Evolutionary conservation across 2,797 vertebrate genomes (phyloP), one percentile per base, ranked within the genome.

Genomic region (Cirrhinus mrigala): DNA sequence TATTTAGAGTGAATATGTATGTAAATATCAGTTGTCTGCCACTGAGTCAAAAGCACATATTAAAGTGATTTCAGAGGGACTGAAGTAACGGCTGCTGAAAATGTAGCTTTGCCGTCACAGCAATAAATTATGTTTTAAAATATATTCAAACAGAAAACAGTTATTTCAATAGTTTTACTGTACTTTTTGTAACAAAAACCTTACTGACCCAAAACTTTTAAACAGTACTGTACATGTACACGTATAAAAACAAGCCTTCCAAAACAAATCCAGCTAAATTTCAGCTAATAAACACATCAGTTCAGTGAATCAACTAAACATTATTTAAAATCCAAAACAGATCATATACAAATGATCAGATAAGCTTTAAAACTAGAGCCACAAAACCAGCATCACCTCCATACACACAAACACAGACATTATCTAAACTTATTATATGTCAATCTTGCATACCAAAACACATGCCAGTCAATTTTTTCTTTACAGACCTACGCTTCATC

Each of bases 351-450:
- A 82, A 71, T 71, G 33, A 37, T 79, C 2, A 56, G 5, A 16
- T 58, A 52, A 83, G 71, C 44, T 76, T 76, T 10, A 68, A 66
- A 68, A 37, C 37, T 29, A 46, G 40, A 75, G 56, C 44, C 27
- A 75, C 50, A 75, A 20, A 52, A 76, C 66, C 27, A 33, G 60
- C 56, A 20, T 66, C 77, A 37, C 71, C 84, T 46, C 52, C 66
- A 62, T 73, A 86, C 6, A 81, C 44, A 81, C 44, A 89, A 81
- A 86, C 29, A 83, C 37, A 85, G 27, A 83, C 40, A 80, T 18
- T 52, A 79, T 73, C 54, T 69, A 58, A 75, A 75, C 29, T 20
- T 54, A 73, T 70, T 78, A n/a, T n/a, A n/a, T 52, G 15, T 10
- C 11, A 44, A 58, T 58, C 40, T 68, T 11, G 18, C 27, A 33